These are phyloP conservation scores for Pelodytes ibericus DNA, from an alignment of 2,797 vertebrate genomes.

Conservation along the genomic window DNA sequence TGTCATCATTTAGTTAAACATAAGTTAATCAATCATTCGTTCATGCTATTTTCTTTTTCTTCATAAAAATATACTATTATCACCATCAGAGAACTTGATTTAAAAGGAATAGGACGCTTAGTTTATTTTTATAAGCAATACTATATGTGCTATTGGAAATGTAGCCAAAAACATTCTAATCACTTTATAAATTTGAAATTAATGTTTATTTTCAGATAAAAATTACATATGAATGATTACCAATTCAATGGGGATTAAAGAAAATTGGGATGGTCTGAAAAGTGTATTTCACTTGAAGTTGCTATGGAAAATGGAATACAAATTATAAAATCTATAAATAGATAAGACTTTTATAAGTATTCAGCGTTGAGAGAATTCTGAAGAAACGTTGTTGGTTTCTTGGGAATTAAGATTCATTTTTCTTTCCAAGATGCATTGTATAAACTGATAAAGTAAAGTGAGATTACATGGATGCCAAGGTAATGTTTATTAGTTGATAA, in stretches of 20 bases:
- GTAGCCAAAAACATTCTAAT: no score
- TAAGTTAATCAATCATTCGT: no score
- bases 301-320: background rate
- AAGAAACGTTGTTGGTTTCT: background rate
- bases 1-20: no score
- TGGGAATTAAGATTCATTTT: background rate
- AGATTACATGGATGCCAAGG: background rate
- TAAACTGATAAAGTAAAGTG: background rate
- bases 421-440: background rate
- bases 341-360: background rate
- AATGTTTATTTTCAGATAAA: background rate
- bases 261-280: background rate
- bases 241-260: background rate
- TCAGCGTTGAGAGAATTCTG: background rate
- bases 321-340: background rate
- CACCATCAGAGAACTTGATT: no score
- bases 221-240: background rate
- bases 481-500: slow-evolving; percentile 2
- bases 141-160: no score
- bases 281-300: background rate
- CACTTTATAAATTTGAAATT: no score
- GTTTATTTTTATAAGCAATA: no score
- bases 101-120: no score
- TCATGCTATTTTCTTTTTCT: no score
- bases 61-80: no score